phyloP scores from a whole-genome alignment of 2,113 vertebrate species.

The Boulengeromyrus knoepffleri region DNA sequence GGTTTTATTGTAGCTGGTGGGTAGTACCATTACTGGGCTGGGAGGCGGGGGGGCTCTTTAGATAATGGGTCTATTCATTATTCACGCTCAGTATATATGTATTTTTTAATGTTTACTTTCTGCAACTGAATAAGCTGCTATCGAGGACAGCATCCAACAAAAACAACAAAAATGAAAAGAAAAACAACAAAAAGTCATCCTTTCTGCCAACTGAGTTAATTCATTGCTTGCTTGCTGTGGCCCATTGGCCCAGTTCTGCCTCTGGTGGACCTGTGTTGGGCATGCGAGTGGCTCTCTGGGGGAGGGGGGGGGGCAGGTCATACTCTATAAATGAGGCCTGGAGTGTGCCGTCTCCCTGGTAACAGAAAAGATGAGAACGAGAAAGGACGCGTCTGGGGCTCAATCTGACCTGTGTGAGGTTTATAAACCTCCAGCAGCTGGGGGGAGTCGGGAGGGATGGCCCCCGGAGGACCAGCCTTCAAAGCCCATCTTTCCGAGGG shows the following conservation, averaged over 20 bases:
- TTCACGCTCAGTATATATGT: background rate
- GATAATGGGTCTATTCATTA: constrained; percentile 15
- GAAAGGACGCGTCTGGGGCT: background rate
- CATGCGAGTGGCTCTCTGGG: background rate
- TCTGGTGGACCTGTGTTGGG: background rate
- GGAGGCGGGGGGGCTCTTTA: constrained; percentile 48
- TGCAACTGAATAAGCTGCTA: background rate
- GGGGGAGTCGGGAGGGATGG: constrained; percentile 52
- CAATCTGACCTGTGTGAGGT: background rate
- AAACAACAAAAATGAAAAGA: background rate
- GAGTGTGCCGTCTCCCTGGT: background rate
- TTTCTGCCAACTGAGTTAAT: background rate
- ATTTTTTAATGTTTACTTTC: constrained; percentile 4
- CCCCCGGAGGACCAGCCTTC: constrained; percentile 44
- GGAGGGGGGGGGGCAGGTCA: no score
- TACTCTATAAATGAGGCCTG: background rate
- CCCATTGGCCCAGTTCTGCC: background rate
- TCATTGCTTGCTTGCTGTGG: background rate
- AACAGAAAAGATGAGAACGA: background rate
- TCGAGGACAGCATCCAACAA: background rate
- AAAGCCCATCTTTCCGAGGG: constrained; percentile 53
- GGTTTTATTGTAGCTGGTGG: constrained; percentile 7
- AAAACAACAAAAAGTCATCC: constrained; percentile 51
- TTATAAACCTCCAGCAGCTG: constrained; percentile 9
- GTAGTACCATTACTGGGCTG: background rate